Evolutionary conservation across 2,797 vertebrate species (phyloP).

Genomic region (Peromyscus eremicus): DNA sequence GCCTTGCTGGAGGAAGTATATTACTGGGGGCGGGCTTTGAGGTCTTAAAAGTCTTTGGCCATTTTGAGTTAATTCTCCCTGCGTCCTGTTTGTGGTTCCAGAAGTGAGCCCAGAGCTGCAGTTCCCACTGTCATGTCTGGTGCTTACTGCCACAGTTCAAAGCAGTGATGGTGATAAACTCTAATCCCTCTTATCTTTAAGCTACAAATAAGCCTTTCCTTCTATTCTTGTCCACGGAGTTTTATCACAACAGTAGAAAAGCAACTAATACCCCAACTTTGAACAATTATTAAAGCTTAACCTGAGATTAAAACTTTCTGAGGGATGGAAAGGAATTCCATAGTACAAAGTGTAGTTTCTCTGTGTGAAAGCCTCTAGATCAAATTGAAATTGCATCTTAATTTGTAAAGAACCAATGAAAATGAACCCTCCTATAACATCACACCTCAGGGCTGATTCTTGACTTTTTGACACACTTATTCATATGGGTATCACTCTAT

Average conservation of each 20-base stretch:
- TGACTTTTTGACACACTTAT: neutral
- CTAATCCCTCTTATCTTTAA: neutral
- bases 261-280: neutral
- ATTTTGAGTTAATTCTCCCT: neutral
- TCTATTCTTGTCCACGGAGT: neutral
- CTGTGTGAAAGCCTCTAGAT: neutral
- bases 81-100: neutral
- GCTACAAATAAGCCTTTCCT: neutral
- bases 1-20: neutral
- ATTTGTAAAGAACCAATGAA: neutral
- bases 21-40: neutral
- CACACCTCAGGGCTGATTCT: neutral
- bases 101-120: neutral
- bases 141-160: neutral
- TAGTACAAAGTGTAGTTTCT: fast-evolving
- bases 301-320: neutral
- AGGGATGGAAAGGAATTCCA: neutral
- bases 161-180: neutral
- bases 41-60: neutral
- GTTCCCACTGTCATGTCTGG: neutral
- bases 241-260: neutral
- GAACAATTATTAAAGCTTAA: neutral
- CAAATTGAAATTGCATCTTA: neutral
- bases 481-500: neutral
- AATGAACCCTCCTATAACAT: fast-evolving